Evolutionary conservation across 2,113 vertebrate species (phyloP).

Genomic region (Carettochelys insculpta): DNA sequence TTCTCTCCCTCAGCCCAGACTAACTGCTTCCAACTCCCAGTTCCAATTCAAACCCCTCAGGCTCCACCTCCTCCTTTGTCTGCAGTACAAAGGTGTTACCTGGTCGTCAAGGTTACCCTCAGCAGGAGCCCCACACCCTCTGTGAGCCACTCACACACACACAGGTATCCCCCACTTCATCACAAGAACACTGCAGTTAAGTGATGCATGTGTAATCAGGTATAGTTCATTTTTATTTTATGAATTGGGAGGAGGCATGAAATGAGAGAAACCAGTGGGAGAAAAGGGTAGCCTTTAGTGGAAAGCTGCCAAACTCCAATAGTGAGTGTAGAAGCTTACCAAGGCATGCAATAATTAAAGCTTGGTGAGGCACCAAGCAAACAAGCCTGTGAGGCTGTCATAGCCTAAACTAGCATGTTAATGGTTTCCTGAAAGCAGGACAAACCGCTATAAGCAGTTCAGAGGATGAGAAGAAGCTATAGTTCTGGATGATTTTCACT

Average conservation of each 20-base stretch:
- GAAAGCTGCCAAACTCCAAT: not conserved
- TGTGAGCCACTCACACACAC: no score
- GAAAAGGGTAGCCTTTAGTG: not conserved
- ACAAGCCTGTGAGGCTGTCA: not conserved
- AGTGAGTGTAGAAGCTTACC: not conserved
- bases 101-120: no score
- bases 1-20: no score
- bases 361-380: not conserved
- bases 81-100: no score
- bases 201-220: not conserved
- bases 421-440: not conserved
- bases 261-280: not conserved
- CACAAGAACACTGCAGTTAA: not conserved
- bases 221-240: not conserved
- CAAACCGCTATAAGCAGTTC: not conserved
- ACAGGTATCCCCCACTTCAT: no score
- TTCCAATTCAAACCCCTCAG: no score
- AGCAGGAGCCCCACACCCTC: no score
- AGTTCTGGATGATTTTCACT: not conserved
- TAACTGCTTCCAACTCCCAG: no score
- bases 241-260: not conserved
- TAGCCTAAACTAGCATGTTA: not conserved
- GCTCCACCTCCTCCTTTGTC: no score
- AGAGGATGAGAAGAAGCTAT: not conserved
- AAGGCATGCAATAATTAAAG: not conserved